Base-by-base conservation (phyloP, 2,113 vertebrate genomes). In the Tauraco erythrolophus region DNA sequence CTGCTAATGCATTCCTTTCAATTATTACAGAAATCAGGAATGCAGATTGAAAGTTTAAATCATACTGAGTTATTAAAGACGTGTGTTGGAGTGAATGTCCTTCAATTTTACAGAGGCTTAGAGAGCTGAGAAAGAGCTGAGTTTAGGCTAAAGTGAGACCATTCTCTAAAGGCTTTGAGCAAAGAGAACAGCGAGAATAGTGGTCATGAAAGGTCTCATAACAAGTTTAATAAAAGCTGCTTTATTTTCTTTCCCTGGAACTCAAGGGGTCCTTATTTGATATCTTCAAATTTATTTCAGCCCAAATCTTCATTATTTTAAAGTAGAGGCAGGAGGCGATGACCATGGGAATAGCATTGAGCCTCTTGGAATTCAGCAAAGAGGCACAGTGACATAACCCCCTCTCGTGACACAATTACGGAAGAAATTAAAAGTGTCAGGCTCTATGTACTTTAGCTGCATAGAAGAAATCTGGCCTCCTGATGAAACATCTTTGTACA, bases 161-260 rank as follows among this genome's bases (percentile, higher is more conserved):
- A 97, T 97, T 97, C 96, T 97, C 96, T 97, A 96, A 97, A 96
- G 94, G 96, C 97, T 97, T 96, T 96, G 96, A 97, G 97, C 97
- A 97, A 97, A 97, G 97, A 96, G 97, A 97, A 96, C 97, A 97
- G 97, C 8, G 93, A 96, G 96, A 97, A 97, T 96, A 89, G 94
- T 97, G 97, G 89, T 95, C 94, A 97, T 94, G 94, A 97, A 98
- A 98, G 98, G 97, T 98, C 97, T 98, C 97, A 97, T 97, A 98
- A 98, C 96, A 98, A 98, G 98, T 98, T 98, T 98, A 98, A 98
- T 98, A 98, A 98, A 98, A 98, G 92, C 96, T 90, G 97, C 96
- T 98, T 98, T 97, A 98, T 98, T 98, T 98, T 98, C 97, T 98
- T 98, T 98, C 95, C 76, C 64, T 74, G 94, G 93, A 97, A 97